phyloP scores from a whole-genome alignment of 2,797 vertebrate species.

The Tangara arthus region DNA sequence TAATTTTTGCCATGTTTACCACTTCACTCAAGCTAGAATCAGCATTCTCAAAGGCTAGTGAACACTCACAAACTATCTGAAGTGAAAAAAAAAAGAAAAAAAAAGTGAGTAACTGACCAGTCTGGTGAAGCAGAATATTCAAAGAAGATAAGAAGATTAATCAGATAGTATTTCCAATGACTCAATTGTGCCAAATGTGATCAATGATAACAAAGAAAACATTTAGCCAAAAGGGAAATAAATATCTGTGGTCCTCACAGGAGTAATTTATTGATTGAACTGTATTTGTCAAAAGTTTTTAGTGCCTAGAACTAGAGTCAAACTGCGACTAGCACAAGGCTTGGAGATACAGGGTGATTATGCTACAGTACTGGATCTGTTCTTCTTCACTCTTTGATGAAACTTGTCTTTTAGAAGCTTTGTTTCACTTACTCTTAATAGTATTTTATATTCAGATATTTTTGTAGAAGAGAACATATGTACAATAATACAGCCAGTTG shows the following conservation, averaged over 20 bases:
- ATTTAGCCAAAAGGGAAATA: slow-evolving; percentile 18
- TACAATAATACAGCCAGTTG: not conserved
- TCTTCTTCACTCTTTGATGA: not conserved
- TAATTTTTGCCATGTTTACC: not conserved
- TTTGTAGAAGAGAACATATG: not conserved
- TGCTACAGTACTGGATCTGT: not conserved
- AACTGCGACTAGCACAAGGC: not conserved
- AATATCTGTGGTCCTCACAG: not conserved
- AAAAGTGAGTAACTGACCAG: not conserved
- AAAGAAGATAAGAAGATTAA: not conserved
- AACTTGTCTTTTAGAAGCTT: not conserved
- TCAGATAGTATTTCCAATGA: not conserved
- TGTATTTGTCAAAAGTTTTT: not conserved
- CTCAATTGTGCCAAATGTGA: not conserved
- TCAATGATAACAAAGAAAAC: not conserved
- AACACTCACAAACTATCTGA: not conserved
- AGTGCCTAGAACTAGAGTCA: not conserved
- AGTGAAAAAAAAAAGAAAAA: not conserved
- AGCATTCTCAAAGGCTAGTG: not conserved
- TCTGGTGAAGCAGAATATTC: not conserved
- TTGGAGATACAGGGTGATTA: not conserved
- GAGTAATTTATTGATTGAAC: not conserved
- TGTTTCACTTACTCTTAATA: not conserved
- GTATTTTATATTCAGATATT: not conserved
- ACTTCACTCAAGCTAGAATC: not conserved